Evolutionary conservation across 2,797 vertebrate genomes (phyloP), one percentile per base, ranked within the genome.

Genomic region (Antrozous pallidus): DNA sequence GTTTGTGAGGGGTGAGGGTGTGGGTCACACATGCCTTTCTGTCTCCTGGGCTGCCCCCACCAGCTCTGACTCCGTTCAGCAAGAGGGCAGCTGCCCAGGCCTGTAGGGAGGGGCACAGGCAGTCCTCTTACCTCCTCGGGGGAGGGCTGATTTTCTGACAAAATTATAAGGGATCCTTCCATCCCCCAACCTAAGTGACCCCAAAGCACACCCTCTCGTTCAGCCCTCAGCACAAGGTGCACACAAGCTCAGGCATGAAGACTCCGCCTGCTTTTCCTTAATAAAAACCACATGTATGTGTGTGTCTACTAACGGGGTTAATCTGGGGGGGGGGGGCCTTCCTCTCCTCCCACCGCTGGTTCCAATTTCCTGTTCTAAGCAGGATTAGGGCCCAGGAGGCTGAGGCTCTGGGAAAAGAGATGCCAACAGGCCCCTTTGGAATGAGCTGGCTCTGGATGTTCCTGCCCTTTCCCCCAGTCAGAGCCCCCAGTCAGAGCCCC

Each of bases 311-410:
- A 75, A 83, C 88, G 73, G 85, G 93, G 85, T 71, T 92, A 73
- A 54, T 73, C 36, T 58, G 61, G 51, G 67, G 88, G 92, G 89
- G 79, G 83, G 85, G 92, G 92, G 79, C 81, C 75, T 74, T 90
- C 91, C 77, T 95, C 77, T 74, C 54, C 81, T 84, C 84, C 79
- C 6, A 16, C 63, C 89, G 94, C 95, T 90, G 89, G 47, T 95
- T 96, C 79, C 94, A 93, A 83, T 96, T 95, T 96, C 95, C 94
- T 96, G 83, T 86, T 94, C 71, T 88, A 45, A 83, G 86, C 71
- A 93, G 90, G 78, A 78, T 88, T 83, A 94, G 69, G 93, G 85
- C 67, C 54, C 47, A 58, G 82, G 88, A 96, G 82, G 79, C 81
- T 22, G 58, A 91, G 83, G 71, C 71, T 67, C 82, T 88, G 81